Percentiles rank a stretch among this genome's conserved stretches.
phyloP scores from a whole-genome alignment of 1,140 invertebrate species.

The Gonatopus flavifemur region DNA sequence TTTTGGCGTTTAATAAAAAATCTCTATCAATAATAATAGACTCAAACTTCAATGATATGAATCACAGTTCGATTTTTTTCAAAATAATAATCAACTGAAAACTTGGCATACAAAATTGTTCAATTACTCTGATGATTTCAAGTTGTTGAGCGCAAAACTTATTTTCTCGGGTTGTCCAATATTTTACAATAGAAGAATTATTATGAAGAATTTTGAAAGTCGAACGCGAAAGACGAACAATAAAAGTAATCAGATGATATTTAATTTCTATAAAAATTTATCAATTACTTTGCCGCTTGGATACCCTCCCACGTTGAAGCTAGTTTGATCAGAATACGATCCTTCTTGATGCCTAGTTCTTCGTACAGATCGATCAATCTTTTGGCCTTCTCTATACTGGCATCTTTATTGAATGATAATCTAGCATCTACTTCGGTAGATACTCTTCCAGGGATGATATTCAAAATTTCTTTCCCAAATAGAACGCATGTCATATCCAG shows the following conservation, averaged over 20 bases:
- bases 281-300: slow-evolving; percentile 84
- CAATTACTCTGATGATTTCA: too few relatives aligned
- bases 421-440: slow-evolving; percentile 99
- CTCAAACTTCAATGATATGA: too few relatives aligned
- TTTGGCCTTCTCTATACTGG: slow-evolving; percentile 85
- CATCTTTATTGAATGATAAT: slow-evolving; percentile 93
- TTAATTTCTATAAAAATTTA: not conserved
- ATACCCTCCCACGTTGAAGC: slow-evolving; percentile 99
- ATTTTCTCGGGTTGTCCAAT: too few relatives aligned
- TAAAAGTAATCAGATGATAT: not conserved
- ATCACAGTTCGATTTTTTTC: too few relatives aligned
- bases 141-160: too few relatives aligned
- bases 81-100: too few relatives aligned
- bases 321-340: slow-evolving; percentile 94
- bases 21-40: too few relatives aligned
- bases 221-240: too few relatives aligned
- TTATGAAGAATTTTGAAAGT: too few relatives aligned
- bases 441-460: slow-evolving; percentile 96
- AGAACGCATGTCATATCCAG: slow-evolving; percentile 93
- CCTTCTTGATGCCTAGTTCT: slow-evolving; percentile 85
- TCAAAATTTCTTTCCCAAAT: slow-evolving; percentile 96
- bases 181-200: too few relatives aligned
- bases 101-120: too few relatives aligned
- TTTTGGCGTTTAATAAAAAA: too few relatives aligned
- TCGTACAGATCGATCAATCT: slow-evolving; percentile 90